Evolutionary conservation across 2,113 vertebrate species (phyloP).

Genomic region (Herpetotheres cachinnans): DNA sequence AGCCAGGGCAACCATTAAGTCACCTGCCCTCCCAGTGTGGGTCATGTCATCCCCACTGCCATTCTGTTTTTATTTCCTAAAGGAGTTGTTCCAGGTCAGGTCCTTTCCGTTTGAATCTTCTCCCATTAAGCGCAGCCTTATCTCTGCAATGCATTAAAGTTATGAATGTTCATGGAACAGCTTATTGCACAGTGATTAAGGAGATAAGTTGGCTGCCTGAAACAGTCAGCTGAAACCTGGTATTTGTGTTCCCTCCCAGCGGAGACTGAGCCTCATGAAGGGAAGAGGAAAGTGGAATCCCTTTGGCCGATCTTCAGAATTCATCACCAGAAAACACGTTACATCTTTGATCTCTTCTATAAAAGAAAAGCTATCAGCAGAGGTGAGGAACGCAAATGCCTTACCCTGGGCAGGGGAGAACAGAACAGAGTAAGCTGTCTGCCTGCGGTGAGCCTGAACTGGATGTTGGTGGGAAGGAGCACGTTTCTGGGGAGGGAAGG

Average conservation of each 20-base stretch:
- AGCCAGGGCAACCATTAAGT: neutral
- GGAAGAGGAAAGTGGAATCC: slow-evolving; percentile 95
- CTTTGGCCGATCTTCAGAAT: slow-evolving; percentile 98
- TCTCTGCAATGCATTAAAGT: neutral
- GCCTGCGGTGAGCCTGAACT: neutral
- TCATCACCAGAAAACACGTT: slow-evolving; percentile 95
- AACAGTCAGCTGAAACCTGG: neutral
- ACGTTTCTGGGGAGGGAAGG: neutral
- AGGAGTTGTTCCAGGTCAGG: neutral
- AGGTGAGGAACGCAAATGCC: slow-evolving; percentile 72
- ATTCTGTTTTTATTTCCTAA: neutral
- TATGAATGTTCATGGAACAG: fast-evolving
- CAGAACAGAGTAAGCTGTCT: fast-evolving
- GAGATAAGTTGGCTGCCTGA: neutral
- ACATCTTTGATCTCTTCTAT: slow-evolving; percentile 97
- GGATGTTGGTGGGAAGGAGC: neutral
- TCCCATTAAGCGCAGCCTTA: neutral
- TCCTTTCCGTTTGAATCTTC: neutral
- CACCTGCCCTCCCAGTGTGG: neutral
- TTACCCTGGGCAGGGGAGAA: neutral
- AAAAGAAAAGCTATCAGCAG: slow-evolving; percentile 98
- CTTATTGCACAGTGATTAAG: neutral
- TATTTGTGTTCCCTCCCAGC: slow-evolving; percentile 58
- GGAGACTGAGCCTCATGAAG: slow-evolving; percentile 95
- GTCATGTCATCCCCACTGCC: neutral